Base-by-base conservation (phyloP, 2,888 invertebrate genomes). In the Notodonta ziczac region DNA sequence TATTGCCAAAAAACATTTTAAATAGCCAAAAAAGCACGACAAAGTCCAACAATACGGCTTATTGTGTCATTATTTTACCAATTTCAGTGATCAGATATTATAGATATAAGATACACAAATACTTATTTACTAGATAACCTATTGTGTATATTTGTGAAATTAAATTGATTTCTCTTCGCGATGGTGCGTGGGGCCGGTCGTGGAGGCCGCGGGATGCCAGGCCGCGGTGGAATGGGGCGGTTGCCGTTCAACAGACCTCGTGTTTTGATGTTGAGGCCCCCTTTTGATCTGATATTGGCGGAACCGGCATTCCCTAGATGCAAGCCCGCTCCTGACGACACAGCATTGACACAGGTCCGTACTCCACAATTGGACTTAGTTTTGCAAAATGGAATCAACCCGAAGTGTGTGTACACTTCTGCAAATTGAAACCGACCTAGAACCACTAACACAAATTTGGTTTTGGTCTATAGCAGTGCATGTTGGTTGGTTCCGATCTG, bases 231-330 rank as follows among this genome's bases (percentile, higher is more conserved):
- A 57, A 96, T 96, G 85, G 92, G 93, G 10, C 91, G 92, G 24
- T 91, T 91, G 58, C 91, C 90, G 50, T 92, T 90, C 76, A 91
- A 87, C 73, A 86, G 93, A 61, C 93, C 93, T 2, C 81, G 93
- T 42, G 84, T 90, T n/a, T 59, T 90, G 69, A 85, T 90, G 93
- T 88, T 85, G 64, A 94, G 97, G 44, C 97, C 98, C 76, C 98
- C 98, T 0, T 98, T 98, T 78, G 98, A 98, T 84, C 92, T 98
- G 63, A 96, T 97, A 2, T 90, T 98, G 44, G 98, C 98, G 65
- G 99, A 99, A 84, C 96, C 96, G 51, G 96, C 97, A 1, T 99
- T 99, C 82, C 98, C 98, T 0, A 94, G 97, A 74, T 97, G 97
- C 13, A 93, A 93, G 73, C 95, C 98, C 0, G 95, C 95, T 0